phyloP scores from a whole-genome alignment of 2,113 vertebrate species.

The Sula dactylatra region DNA sequence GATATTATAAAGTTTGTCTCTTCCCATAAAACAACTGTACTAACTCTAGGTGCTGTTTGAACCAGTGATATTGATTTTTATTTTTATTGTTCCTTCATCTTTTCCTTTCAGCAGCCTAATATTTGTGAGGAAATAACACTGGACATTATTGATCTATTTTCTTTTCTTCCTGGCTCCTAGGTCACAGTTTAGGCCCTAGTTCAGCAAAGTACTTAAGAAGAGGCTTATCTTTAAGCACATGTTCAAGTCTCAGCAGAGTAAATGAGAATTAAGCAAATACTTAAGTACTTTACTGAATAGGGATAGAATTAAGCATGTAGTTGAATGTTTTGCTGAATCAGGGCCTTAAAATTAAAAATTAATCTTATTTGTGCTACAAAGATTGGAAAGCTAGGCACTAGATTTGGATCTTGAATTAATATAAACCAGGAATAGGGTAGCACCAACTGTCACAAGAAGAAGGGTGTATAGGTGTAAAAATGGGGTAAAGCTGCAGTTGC shows the following conservation, averaged over 20 bases:
- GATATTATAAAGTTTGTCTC: neutral
- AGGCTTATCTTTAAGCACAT: conserved; percentile 69
- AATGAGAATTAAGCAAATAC: conserved; percentile 69
- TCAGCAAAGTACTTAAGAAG: conserved; percentile 65
- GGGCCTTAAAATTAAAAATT: conserved; percentile 68
- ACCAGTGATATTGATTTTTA: neutral
- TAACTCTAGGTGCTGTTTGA: neutral
- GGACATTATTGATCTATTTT: conserved; percentile 46
- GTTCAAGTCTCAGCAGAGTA: conserved; percentile 56
- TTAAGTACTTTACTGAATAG: conserved; percentile 65
- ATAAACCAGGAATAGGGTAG: neutral
- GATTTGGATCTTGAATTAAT: conserved; percentile 58
- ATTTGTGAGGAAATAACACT: neutral
- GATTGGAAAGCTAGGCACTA: conserved; percentile 48
- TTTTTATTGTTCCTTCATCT: neutral
- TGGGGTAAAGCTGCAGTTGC: neutral
- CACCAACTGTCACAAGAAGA: conserved; percentile 37
- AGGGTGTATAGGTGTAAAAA: conserved; percentile 6
- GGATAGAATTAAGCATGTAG: conserved; percentile 62
- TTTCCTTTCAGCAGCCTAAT: neutral
- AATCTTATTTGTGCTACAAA: conserved; percentile 63
- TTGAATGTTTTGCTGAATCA: conserved; percentile 63
- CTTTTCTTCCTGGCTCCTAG: conserved; percentile 24
- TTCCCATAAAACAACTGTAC: neutral
- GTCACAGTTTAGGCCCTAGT: conserved; percentile 59